phyloP scores from a whole-genome alignment of 2,113 vertebrate species.

The Sphaerodactylus townsendi region DNA sequence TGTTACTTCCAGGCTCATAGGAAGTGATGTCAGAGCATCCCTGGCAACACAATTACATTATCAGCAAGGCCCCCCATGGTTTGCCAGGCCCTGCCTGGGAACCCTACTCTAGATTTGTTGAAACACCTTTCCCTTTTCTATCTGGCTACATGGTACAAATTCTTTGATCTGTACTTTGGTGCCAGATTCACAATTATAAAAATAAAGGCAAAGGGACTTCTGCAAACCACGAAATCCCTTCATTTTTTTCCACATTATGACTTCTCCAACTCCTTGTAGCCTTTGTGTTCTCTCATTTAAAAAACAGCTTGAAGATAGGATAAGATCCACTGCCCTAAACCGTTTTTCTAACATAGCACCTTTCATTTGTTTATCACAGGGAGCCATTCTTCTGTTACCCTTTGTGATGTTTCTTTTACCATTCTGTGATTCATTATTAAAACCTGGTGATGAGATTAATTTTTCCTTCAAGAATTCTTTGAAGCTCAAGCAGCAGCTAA shows the following conservation, averaged over 20 bases:
- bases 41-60: no score
- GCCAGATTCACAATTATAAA: no score
- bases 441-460: slow-evolving; percentile 21
- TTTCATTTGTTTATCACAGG: slow-evolving; percentile 5
- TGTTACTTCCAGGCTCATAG: no score
- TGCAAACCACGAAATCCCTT: background rate
- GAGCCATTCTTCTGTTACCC: slow-evolving; percentile 13
- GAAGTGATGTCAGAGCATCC: no score
- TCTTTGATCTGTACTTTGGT: no score
- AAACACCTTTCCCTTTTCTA: no score
- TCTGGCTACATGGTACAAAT: no score
- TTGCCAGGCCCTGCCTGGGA: no score
- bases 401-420: background rate
- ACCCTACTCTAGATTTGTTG: no score
- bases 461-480: slow-evolving; percentile 32
- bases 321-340: background rate
- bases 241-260: background rate
- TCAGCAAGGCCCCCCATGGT: no score
- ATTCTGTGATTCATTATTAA: slow-evolving; percentile 30
- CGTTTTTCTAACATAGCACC: background rate
- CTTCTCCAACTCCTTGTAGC: background rate
- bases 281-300: background rate
- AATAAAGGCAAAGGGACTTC: no score
- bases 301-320: background rate
- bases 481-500: slow-evolving; percentile 20